Evolutionary conservation across 2,888 invertebrate genomes (phyloP).

Genomic region (Pemphredon lugubris): DNA sequence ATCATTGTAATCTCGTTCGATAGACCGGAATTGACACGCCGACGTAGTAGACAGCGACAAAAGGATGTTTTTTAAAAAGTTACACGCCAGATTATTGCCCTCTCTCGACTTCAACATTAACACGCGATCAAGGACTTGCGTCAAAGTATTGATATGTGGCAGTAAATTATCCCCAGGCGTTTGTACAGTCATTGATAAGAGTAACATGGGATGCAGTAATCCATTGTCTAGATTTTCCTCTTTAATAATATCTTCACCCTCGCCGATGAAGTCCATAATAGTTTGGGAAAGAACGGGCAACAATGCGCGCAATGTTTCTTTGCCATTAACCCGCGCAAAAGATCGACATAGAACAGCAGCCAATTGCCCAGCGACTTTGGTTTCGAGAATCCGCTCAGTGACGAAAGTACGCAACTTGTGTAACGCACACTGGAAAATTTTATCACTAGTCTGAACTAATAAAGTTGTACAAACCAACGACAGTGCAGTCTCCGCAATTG

Average conservation of each 20-base stretch:
- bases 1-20: conserved; percentile 84
- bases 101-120: conserved; percentile 87
- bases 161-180: conserved; percentile 86
- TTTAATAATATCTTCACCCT: conserved; percentile 86
- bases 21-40: conserved; percentile 81
- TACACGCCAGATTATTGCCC: conserved; percentile 84
- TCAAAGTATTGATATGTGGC: conserved; percentile 85
- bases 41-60: conserved; percentile 84
- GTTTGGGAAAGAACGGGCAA: conserved; percentile 88
- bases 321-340: conserved; percentile 86
- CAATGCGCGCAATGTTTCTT: conserved; percentile 87
- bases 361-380: conserved; percentile 91
- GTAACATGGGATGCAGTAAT: conserved; percentile 88
- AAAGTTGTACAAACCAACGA: conserved; percentile 86
- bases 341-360: conserved; percentile 88
- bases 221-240: conserved; percentile 91
- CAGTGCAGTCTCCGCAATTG: conserved; percentile 87
- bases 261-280: conserved; percentile 82
- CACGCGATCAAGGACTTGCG: conserved; percentile 87
- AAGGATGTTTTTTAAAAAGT: conserved; percentile 84
- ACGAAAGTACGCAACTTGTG: conserved; percentile 89
- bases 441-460: conserved; percentile 86
- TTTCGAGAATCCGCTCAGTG: conserved; percentile 89
- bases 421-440: conserved; percentile 85
- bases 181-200: conserved; percentile 88